Evolutionary conservation across 2,113 vertebrate genomes (phyloP).

Genomic region (Eudorcas thomsonii): DNA sequence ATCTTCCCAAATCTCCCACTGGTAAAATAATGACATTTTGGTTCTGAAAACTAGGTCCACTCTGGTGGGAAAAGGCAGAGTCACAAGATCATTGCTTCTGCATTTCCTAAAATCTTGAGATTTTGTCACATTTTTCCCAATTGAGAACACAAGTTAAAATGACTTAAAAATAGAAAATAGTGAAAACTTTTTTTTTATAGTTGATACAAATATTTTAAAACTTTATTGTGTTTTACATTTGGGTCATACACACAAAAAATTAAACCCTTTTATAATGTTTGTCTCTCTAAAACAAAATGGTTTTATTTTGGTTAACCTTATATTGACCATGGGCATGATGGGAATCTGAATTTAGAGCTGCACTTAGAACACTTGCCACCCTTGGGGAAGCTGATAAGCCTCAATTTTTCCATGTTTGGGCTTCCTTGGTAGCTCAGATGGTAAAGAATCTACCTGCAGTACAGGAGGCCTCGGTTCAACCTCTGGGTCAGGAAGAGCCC

Average conservation of each 20-base stretch:
- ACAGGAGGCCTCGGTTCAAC: not conserved
- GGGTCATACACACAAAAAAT: not conserved
- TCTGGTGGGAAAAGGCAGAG: constrained; percentile 65
- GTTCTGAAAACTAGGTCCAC: constrained; percentile 67
- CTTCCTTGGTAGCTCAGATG: not conserved
- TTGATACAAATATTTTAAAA: not conserved
- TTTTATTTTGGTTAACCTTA: not conserved
- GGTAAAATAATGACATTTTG: constrained; percentile 64
- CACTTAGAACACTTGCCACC: not conserved
- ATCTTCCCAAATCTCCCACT: constrained; percentile 56
- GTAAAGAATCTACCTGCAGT: not conserved
- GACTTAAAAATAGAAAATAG: constrained; percentile 47
- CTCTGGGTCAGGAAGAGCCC: not conserved
- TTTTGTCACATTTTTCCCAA: constrained; percentile 11
- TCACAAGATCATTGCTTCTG: constrained; percentile 51
- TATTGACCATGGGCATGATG: not conserved
- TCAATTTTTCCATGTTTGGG: not conserved
- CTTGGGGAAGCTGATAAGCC: not conserved
- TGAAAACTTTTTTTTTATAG: constrained; percentile 17
- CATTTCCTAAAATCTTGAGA: constrained; percentile 40
- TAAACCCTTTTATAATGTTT: not conserved
- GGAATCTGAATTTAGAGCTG: not conserved
- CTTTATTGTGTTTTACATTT: constrained; percentile 8
- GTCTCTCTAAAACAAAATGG: not conserved
- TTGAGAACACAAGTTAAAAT: constrained; percentile 53